Conservation (phyloP, 2,113 vertebrate genomes). For the Platysteira castanea region DNA sequence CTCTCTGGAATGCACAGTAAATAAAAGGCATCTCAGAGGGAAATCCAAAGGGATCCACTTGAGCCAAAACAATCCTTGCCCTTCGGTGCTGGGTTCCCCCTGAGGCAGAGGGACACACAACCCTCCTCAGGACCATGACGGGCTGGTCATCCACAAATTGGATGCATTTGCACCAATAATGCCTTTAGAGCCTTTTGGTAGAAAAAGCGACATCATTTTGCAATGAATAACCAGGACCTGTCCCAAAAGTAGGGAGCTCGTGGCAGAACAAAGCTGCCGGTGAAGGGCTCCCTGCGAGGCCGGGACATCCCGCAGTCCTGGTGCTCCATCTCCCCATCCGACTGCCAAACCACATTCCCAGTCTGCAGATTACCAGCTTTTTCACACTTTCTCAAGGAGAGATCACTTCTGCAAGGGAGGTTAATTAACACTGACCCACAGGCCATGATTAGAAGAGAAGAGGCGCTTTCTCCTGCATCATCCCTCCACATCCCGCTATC, state of each 20-base stretch:
- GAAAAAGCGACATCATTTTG: not conserved
- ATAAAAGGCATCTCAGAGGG: not conserved
- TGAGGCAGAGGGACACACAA: rapidly evolving
- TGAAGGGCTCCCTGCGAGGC: not conserved
- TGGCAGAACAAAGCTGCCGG: not conserved
- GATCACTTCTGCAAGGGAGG: slow-evolving; percentile 10
- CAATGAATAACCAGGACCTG: rapidly evolving
- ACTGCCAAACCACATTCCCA: not conserved
- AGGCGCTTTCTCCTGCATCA: not conserved
- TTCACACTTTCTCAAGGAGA: slow-evolving; percentile 44
- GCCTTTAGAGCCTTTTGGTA: not conserved
- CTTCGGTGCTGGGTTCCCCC: rapidly evolving
- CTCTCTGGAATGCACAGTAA: not conserved
- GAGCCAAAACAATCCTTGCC: not conserved
- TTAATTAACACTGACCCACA: slow-evolving; percentile 48
- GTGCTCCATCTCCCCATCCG: not conserved
- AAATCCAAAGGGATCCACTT: not conserved
- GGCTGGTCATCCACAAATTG: not conserved
- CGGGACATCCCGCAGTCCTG: rapidly evolving
- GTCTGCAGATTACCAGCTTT: not conserved
- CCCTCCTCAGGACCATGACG: not conserved
- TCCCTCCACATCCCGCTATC: not conserved
- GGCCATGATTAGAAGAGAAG: slow-evolving; percentile 42
- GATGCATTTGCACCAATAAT: not conserved
- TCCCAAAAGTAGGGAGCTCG: not conserved